phyloP scores from a whole-genome alignment of 2,113 vertebrate species.

The Syrmaticus mikado region DNA sequence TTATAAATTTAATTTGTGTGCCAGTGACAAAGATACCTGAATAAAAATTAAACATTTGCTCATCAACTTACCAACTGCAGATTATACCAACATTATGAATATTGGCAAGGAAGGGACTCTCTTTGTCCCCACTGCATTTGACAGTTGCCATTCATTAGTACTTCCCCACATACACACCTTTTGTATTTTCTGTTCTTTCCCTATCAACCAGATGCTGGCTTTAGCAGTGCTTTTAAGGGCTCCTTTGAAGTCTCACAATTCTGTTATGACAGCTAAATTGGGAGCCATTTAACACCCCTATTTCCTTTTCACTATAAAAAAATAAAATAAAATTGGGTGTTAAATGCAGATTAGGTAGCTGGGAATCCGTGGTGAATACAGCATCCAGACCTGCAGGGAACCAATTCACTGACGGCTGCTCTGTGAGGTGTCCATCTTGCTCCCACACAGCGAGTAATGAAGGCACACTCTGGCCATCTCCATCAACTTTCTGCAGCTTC shows the following conservation, averaged over 20 bases:
- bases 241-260: conserved; percentile 32
- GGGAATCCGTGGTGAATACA: not conserved
- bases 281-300: not conserved
- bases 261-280: not conserved
- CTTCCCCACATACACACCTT: not conserved
- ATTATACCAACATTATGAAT: not conserved
- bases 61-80: not conserved
- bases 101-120: not conserved
- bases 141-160: not conserved
- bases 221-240: conserved; percentile 4
- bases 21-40: not conserved
- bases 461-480: not conserved
- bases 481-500: not conserved
- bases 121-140: not conserved
- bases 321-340: not conserved
- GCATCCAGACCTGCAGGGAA: not conserved
- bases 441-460: accelerated
- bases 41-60: not conserved
- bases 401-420: not conserved
- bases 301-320: conserved; percentile 1
- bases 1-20: not conserved
- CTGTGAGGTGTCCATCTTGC: not conserved
- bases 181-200: not conserved
- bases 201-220: not conserved
- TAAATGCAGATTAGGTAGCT: not conserved